These are phyloP conservation scores for Apis mellifera DNA, from an alignment of 1,140 invertebrate species.

Conservation along the genomic window Amel_HAv3.1 CM009934.2:4535001-4535500, in stretches of 20 bases:
- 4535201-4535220: no score
- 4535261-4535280: neutral
- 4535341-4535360: no score
- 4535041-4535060: neutral
- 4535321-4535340: no score
- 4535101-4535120: conserved; percentile 7
- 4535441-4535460: no score
- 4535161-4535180: neutral
- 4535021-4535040: neutral
- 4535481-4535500: no score
- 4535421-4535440: no score
- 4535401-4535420: no score
- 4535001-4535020: neutral
- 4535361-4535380: no score
- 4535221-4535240: neutral
- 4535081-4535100: neutral
- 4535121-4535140: neutral
- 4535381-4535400: no score
- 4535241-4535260: neutral
- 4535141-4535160: neutral
- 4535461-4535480: no score
- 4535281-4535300: no score
- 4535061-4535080: neutral
- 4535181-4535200: conserved; percentile 38
- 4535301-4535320: no score